Percentiles rank a stretch among this genome's conserved stretches.
Conservation (phyloP, 2,888 invertebrate genomes). For the Cecidostiba fungosa region DNA sequence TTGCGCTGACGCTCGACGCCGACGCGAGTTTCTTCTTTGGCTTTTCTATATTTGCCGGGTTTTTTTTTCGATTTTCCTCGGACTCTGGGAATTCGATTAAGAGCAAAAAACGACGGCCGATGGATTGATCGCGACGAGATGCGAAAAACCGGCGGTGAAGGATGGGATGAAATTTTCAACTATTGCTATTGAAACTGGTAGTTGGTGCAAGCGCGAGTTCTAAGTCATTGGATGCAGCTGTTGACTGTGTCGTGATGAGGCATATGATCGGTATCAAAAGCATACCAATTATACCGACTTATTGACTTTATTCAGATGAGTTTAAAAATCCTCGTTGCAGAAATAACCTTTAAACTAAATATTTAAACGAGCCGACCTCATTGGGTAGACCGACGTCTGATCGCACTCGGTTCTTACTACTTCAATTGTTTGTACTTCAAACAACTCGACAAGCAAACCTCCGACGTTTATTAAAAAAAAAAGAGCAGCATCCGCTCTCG, state of each 20-base stretch:
- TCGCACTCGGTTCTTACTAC: too few relatives aligned
- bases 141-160: background rate
- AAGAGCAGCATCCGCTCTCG: background rate
- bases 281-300: background rate
- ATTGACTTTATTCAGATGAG: background rate
- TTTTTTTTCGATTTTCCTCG: background rate
- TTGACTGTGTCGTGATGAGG: background rate
- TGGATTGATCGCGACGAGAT: slow-evolving; percentile 11
- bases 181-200: background rate
- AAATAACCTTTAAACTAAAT: background rate
- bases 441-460: background rate
- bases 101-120: background rate
- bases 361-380: too few relatives aligned
- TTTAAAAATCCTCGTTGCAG: background rate
- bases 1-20: slow-evolving; percentile 33
- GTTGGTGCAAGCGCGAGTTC: background rate
- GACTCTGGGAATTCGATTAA: slow-evolving; percentile 43
- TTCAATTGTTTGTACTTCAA: too few relatives aligned
- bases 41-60: background rate
- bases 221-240: background rate
- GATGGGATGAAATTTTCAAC: background rate
- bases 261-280: background rate
- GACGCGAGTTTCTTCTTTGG: background rate
- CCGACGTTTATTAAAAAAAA: background rate
- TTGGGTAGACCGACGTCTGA: too few relatives aligned